A percentile compares a stretch with the other conserved stretches of the same genome.
Conservation (phyloP, 35 echinoderm and acorn worm species). For the Ophioderma brevispina region DNA sequence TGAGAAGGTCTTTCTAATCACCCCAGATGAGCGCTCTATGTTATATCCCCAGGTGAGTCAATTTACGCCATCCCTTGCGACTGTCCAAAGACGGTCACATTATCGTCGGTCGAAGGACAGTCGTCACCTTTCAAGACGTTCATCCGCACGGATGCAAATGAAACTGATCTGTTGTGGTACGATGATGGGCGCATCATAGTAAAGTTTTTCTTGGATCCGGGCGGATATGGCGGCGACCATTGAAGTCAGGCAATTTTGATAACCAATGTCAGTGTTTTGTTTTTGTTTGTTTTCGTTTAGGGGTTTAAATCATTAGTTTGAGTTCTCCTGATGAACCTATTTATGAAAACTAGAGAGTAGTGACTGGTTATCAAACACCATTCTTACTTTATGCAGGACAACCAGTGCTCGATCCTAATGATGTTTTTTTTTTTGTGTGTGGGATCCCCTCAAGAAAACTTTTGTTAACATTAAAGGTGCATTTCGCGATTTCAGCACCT, state of each 20-base stretch:
- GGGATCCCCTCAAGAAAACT: too few relatives aligned
- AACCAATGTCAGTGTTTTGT: neutral
- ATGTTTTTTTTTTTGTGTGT: too few relatives aligned
- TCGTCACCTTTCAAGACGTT: slow-evolving; percentile 34
- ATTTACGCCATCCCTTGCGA: too few relatives aligned
- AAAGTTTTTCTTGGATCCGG: slow-evolving; percentile 43
- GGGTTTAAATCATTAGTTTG: too few relatives aligned
- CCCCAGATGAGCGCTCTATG: neutral
- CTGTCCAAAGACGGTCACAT: neutral
- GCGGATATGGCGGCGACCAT: slow-evolving; percentile 56
- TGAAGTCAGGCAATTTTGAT: neutral
- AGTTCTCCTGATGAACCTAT: too few relatives aligned
- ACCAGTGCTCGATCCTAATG: too few relatives aligned
- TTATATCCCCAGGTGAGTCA: neutral
- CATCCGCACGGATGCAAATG: slow-evolving; percentile 25
- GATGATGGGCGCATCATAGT: slow-evolving; percentile 10
- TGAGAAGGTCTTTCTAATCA: neutral
- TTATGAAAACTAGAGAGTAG: too few relatives aligned
- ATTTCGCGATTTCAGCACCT: too few relatives aligned
- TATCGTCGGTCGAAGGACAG: neutral
- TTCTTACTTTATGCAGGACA: too few relatives aligned
- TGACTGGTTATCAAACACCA: too few relatives aligned
- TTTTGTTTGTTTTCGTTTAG: too few relatives aligned
- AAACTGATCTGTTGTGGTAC: neutral
- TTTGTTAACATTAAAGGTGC: too few relatives aligned